phyloP scores from a whole-genome alignment of 2,113 vertebrate genomes.

The Zosterops hypoxanthus region DNA sequence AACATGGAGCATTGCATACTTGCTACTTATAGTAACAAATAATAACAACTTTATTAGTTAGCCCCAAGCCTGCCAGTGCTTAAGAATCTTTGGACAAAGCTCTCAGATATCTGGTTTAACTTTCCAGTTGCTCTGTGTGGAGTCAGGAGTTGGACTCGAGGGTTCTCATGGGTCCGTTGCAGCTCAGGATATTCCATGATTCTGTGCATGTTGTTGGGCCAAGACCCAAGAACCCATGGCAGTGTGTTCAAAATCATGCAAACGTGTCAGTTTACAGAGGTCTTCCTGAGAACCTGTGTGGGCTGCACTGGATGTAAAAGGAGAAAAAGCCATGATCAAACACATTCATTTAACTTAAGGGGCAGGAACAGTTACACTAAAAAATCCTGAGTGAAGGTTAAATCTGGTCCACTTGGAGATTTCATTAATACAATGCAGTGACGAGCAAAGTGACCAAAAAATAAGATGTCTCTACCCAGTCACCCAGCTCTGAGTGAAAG shows the following conservation, averaged over 20 bases:
- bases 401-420: background rate
- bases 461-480: background rate
- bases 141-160: background rate
- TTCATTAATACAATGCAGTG: background rate
- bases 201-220: background rate
- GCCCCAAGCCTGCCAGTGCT: background rate
- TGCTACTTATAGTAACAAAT: background rate
- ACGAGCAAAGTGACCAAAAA: background rate
- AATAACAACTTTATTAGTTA: background rate
- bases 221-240: background rate
- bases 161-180: rapidly evolving
- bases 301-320: background rate
- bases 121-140: background rate
- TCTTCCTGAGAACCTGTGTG: background rate
- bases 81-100: background rate
- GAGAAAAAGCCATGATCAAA: background rate
- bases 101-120: background rate
- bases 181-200: background rate
- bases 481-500: background rate
- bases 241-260: background rate
- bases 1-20: background rate
- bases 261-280: background rate
- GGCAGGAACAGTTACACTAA: background rate
- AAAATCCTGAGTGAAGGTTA: background rate
- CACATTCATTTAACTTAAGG: background rate